These are phyloP conservation scores for Phytoseiulus persimilis DNA, from an alignment of 2,888 invertebrate genomes.

Conservation along the genomic window DNA sequence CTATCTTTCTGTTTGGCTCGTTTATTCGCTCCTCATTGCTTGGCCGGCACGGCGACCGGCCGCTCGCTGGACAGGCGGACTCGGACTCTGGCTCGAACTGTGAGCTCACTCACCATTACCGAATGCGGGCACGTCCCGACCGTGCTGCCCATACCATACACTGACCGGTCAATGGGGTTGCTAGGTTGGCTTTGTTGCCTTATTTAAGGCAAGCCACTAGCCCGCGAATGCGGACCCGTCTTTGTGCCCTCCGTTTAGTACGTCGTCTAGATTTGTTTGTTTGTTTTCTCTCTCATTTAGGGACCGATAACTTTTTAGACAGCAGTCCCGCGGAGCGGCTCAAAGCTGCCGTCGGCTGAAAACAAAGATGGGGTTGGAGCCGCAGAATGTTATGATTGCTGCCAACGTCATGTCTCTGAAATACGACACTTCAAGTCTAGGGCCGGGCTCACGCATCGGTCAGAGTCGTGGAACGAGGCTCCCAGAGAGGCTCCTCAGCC, in stretches of 20 bases:
- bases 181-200: conserved; percentile 5
- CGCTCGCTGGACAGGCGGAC: background rate
- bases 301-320: background rate
- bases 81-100: background rate
- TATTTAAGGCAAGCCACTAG: background rate
- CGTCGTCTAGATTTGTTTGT: background rate
- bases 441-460: too few relatives aligned
- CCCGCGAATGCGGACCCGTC: background rate
- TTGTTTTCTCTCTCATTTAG: background rate
- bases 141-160: background rate
- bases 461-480: too few relatives aligned
- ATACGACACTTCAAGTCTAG: too few relatives aligned
- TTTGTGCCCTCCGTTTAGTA: background rate
- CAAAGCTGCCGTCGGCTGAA: background rate
- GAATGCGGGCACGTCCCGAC: background rate
- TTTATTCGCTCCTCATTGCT: background rate
- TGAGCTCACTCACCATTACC: background rate
- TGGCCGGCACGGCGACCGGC: background rate
- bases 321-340: background rate
- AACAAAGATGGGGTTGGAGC: background rate
- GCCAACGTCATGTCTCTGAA: too few relatives aligned
- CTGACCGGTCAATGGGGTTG: background rate
- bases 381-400: too few relatives aligned
- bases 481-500: too few relatives aligned
- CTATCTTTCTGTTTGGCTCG: background rate